Evolutionary conservation across 37 sponge, comb jelly and placozoan species (phyloP).

Genomic region (Ianthella basta): DNA sequence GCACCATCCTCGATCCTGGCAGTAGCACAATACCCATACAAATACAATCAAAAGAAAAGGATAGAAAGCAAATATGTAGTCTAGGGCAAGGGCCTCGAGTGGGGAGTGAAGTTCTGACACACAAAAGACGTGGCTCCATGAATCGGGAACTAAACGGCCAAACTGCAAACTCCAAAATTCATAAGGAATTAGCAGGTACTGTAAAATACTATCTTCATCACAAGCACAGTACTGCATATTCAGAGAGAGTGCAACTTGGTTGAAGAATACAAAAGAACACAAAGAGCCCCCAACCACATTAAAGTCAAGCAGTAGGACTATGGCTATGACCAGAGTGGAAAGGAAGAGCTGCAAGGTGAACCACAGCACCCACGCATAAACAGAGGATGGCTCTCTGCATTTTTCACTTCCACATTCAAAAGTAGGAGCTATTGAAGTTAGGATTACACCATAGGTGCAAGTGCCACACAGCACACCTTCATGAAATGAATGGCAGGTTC

Average conservation of each 20-base stretch:
- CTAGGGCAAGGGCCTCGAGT: slow-evolving; percentile 26
- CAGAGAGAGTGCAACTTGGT: not conserved
- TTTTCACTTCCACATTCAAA: not conserved
- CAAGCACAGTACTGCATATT: not conserved
- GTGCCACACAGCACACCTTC: slow-evolving; percentile 4
- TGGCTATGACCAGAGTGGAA: not conserved
- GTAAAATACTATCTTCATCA: not conserved
- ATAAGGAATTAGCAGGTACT: not conserved
- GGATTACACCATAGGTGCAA: not conserved
- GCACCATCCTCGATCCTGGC: not conserved
- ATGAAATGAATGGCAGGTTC: too few species aligned
- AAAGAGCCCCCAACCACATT: not conserved
- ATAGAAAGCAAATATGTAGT: slow-evolving; percentile 58
- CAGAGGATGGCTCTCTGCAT: not conserved
- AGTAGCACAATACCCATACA: not conserved
- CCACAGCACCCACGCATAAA: not conserved
- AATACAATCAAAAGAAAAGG: slow-evolving; percentile 22
- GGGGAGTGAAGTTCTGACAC: too few species aligned
- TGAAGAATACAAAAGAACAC: slow-evolving; percentile 14
- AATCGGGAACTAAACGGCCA: not conserved
- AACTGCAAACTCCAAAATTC: not conserved
- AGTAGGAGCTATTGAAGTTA: not conserved
- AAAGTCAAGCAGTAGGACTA: not conserved
- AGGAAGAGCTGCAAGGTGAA: not conserved
- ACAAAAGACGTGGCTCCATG: slow-evolving; percentile 53